Evolutionary conservation across 2,113 vertebrate genomes (phyloP).

Genomic region (Corydoras maculifer): DNA sequence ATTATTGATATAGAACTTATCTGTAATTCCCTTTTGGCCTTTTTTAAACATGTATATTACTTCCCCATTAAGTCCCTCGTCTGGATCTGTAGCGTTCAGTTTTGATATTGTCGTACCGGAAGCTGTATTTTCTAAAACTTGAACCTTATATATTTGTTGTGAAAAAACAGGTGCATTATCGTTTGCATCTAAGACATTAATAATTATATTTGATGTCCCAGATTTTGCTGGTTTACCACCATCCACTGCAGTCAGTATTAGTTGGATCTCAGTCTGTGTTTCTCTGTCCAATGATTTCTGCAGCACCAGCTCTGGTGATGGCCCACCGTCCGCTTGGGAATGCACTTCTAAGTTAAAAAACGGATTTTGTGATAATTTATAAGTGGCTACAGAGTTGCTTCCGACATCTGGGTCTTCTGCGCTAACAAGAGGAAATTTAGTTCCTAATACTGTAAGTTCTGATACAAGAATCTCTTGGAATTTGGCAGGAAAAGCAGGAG

Average conservation of each 20-base stretch:
- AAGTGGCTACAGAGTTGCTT: constrained; percentile 50
- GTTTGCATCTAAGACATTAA: constrained; percentile 8
- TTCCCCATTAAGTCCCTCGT: constrained; percentile 46
- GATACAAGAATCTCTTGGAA: constrained; percentile 43
- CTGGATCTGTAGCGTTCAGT: constrained; percentile 53
- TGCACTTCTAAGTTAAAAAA: constrained; percentile 46
- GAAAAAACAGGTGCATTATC: constrained; percentile 56
- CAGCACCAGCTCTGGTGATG: constrained; percentile 56
- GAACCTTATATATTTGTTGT: constrained; percentile 47
- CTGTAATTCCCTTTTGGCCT: constrained; percentile 19
- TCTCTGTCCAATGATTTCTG: constrained; percentile 60
- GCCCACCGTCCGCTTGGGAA: no score
- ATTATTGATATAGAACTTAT: constrained; percentile 29
- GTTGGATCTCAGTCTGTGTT: constrained; percentile 44
- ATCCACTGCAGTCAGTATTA: constrained; percentile 57
- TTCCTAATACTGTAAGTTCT: constrained; percentile 42
- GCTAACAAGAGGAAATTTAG: constrained; percentile 49
- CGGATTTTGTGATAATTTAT: constrained; percentile 53
- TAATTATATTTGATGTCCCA: constrained; percentile 39
- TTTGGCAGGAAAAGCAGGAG: constrained; percentile 45
- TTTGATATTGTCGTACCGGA: constrained; percentile 42
- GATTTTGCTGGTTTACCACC: constrained; percentile 55
- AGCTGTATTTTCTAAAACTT: constrained; percentile 46
- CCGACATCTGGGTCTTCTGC: constrained; percentile 59
- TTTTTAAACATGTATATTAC: constrained; percentile 34